Percentiles rank a stretch among this genome's conserved stretches.
Evolutionary conservation across 2,797 vertebrate genomes (phyloP).

Genomic region (Helicolenus hilgendorfi): DNA sequence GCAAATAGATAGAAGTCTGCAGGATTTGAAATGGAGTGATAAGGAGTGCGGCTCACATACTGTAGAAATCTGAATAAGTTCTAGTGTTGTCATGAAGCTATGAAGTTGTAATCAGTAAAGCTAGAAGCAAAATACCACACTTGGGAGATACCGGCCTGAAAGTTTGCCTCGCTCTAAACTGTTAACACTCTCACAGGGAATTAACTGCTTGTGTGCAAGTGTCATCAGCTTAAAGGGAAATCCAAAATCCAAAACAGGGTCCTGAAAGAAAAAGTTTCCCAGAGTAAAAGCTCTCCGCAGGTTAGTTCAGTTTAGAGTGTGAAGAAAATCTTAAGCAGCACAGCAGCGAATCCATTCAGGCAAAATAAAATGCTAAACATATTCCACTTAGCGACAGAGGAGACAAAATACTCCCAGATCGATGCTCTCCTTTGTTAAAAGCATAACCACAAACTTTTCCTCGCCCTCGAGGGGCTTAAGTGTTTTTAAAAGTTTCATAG

Average conservation of each 20-base stretch:
- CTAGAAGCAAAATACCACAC: conserved; percentile 29
- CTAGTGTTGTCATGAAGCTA: background rate
- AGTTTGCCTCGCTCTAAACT: conserved; percentile 53
- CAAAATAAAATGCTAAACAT: conserved; percentile 60
- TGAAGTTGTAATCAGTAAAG: conserved; percentile 22
- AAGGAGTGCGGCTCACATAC: background rate
- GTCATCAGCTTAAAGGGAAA: conserved; percentile 61
- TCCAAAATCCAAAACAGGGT: conserved; percentile 53
- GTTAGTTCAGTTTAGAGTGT: conserved; percentile 44
- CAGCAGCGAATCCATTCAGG: conserved; percentile 47
- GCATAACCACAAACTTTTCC: conserved; percentile 62
- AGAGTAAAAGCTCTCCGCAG: conserved; percentile 44
- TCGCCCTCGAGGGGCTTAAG: conserved; percentile 38
- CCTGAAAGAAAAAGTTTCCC: conserved; percentile 23
- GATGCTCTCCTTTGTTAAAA: conserved; percentile 58
- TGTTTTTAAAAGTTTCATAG: conserved; percentile 55
- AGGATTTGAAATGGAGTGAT: background rate
- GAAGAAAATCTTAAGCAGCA: conserved; percentile 53
- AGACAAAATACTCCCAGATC: conserved; percentile 62
- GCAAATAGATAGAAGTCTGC: conserved; percentile 3
- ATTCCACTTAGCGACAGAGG: conserved; percentile 24
- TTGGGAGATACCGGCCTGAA: conserved; percentile 32
- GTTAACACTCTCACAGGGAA: conserved; percentile 70
- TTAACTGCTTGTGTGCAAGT: conserved; percentile 47
- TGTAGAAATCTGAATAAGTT: conserved; percentile 18